Conservation (phyloP, 1,140 invertebrate genomes). For the Caerostris extrusa region DNA sequence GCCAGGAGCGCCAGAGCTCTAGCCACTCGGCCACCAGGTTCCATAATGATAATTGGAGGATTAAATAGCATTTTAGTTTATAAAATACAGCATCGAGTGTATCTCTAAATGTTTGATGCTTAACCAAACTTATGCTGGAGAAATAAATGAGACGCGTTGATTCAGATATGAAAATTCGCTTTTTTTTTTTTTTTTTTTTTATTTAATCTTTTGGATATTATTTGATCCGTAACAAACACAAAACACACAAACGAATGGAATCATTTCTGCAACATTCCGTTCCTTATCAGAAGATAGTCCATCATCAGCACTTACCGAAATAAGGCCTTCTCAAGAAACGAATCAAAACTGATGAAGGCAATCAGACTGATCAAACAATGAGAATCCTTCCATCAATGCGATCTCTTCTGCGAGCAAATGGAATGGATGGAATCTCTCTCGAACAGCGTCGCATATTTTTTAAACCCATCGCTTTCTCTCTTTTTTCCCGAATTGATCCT, state of each 20-base stretch:
- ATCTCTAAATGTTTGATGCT: too few species aligned
- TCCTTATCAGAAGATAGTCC: not conserved
- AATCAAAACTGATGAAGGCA: not conserved
- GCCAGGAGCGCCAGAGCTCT: too few species aligned
- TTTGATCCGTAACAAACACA: not conserved
- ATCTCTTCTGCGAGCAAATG: not conserved
- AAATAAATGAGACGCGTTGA: too few species aligned
- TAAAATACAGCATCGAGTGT: too few species aligned
- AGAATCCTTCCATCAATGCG: not conserved
- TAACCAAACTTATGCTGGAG: too few species aligned
- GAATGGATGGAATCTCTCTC: not conserved
- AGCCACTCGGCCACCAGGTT: too few species aligned
- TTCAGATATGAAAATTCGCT: too few species aligned
- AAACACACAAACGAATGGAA: not conserved
- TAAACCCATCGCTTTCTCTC: not conserved
- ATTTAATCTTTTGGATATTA: not conserved
- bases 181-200: too few species aligned
- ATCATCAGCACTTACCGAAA: not conserved
- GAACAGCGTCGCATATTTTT: slow-evolving; percentile 10
- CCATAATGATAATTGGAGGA: too few species aligned
- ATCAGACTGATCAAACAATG: slow-evolving; percentile 15
- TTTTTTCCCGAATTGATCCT: slow-evolving; percentile 44
- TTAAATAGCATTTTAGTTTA: too few species aligned
- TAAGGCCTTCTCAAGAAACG: not conserved
- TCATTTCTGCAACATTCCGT: not conserved